Evolutionary conservation across 2,113 vertebrate genomes (phyloP).

Genomic region (Dolichotis patagonum): DNA sequence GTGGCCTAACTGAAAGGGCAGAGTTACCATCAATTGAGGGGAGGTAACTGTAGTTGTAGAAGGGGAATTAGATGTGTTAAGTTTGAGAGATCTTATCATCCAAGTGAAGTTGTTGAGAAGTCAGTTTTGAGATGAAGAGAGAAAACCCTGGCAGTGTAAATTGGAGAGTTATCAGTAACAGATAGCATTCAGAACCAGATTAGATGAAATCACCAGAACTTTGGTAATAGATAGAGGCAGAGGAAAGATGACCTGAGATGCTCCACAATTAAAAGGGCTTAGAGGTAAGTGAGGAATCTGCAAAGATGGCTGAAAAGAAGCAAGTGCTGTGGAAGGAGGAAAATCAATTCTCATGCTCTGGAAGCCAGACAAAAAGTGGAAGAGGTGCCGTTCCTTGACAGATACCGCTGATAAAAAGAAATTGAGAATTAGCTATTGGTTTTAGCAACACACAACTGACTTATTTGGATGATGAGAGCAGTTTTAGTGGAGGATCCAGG

Average conservation of each 20-base stretch:
- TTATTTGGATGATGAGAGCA: neutral
- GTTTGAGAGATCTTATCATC: neutral
- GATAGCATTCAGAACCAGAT: neutral
- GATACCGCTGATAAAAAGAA: neutral
- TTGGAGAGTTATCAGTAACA: neutral
- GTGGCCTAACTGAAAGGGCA: neutral
- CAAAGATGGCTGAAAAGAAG: neutral
- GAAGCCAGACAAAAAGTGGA: neutral
- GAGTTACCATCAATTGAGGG: neutral
- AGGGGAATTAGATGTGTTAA: neutral
- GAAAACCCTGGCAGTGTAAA: neutral
- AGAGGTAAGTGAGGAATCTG: neutral
- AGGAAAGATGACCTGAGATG: neutral
- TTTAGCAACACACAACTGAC: neutral
- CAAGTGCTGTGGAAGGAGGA: neutral
- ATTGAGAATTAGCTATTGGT: neutral
- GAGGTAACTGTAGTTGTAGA: neutral
- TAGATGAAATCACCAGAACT: neutral
- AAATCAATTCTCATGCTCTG: neutral
- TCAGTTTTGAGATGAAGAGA: neutral
- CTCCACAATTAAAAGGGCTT: neutral
- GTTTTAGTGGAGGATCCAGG: neutral
- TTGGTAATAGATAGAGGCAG: neutral
- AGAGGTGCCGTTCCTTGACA: neutral
- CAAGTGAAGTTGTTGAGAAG: neutral